Evolutionary conservation across 2,888 invertebrate genomes (phyloP).

Genomic region (Caenorhabditis afra): DNA sequence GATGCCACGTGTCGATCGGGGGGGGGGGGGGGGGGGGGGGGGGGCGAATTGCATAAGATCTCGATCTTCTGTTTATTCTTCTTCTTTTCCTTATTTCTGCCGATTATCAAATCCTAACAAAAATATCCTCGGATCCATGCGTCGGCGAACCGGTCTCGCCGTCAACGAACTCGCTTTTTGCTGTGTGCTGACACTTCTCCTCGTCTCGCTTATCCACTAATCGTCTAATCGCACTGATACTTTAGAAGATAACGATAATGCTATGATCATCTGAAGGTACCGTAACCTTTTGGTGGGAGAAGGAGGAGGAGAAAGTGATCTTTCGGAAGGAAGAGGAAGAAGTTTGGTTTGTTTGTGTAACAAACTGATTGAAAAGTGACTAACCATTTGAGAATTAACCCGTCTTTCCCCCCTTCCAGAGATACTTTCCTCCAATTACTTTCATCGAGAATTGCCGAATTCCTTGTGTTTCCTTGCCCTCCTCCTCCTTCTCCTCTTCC

Average conservation of each 20-base stretch:
- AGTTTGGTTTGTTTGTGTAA: background rate
- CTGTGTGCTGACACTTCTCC: slow-evolving; percentile 31
- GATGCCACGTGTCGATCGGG: background rate
- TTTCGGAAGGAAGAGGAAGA: background rate
- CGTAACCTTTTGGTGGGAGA: background rate
- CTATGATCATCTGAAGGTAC: background rate
- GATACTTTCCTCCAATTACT: background rate
- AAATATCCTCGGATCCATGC: background rate
- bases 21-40: too few relatives aligned
- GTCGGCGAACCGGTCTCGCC: slow-evolving; percentile 21
- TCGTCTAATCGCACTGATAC: background rate
- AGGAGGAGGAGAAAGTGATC: background rate
- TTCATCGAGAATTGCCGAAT: background rate
- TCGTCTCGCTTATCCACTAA: slow-evolving; percentile 5
- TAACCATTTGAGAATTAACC: background rate
- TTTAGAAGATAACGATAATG: background rate
- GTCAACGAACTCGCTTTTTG: slow-evolving; percentile 41
- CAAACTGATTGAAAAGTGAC: slow-evolving; percentile 8
- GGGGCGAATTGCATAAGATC: slow-evolving; percentile 9
- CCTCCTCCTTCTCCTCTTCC: slow-evolving; percentile 1
- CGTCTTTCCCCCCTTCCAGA: background rate
- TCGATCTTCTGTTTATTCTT: slow-evolving; percentile 3
- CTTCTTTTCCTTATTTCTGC: background rate
- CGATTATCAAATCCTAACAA: slow-evolving; percentile 6
- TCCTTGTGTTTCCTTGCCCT: slow-evolving; percentile 9